Evolutionary conservation across 2,888 invertebrate species (phyloP).

Genomic region (Orthosia gothica): DNA sequence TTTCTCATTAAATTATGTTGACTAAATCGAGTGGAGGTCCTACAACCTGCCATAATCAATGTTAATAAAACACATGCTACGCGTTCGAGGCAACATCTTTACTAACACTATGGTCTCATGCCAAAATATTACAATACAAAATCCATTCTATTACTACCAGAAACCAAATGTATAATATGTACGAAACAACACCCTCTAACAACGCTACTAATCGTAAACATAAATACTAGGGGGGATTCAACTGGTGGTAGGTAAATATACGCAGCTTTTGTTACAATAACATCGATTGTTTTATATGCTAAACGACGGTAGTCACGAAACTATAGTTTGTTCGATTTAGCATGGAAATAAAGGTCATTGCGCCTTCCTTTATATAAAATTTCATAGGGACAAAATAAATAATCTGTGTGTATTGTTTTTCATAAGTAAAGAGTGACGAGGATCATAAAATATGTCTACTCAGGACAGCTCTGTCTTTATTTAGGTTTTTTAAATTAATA

Average conservation of each 20-base stretch:
- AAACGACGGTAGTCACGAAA: conserved; percentile 45
- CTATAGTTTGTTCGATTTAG: not conserved
- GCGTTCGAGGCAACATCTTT: not conserved
- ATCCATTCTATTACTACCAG: conserved; percentile 29
- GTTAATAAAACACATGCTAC: not conserved
- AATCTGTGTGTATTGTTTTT: too few relatives aligned
- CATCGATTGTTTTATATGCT: conserved; percentile 32
- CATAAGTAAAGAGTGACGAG: too few relatives aligned
- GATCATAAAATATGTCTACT: too few relatives aligned
- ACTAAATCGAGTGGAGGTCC: too few relatives aligned
- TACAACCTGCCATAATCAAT: not conserved
- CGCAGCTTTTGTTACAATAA: conserved; percentile 30
- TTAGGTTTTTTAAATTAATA: too few relatives aligned
- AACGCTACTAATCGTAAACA: conserved; percentile 61
- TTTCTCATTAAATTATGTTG: too few relatives aligned
- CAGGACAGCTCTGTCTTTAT: too few relatives aligned
- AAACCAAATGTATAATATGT: conserved; percentile 47
- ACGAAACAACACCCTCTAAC: conserved; percentile 53
- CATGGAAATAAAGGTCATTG: not conserved
- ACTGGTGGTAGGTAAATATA: conserved; percentile 57
- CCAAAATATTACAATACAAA: conserved; percentile 46
- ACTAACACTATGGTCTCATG: conserved; percentile 10
- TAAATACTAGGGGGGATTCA: conserved; percentile 59
- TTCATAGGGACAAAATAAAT: not conserved
- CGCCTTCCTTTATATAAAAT: not conserved